Evolutionary conservation across 2,113 vertebrate genomes (phyloP), one percentile per base, ranked within the genome.

Genomic region (Panthera tigris): DNA sequence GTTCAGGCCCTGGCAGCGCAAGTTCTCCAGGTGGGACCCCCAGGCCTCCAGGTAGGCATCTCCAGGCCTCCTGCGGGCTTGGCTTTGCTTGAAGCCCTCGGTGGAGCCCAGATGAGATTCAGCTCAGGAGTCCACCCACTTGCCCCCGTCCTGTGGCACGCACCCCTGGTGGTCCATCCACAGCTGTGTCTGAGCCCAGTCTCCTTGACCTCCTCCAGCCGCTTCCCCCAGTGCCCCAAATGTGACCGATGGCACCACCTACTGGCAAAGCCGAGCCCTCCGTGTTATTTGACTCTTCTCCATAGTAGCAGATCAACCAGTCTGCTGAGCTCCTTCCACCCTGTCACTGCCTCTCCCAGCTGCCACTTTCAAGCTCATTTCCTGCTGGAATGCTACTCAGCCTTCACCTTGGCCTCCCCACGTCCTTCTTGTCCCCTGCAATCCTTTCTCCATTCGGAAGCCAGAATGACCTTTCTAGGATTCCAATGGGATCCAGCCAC

Each of bases 271-370:
- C 16, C 9, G 15, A n/a, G 57, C 21, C 3, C 25, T 61, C 16
- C 33, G 4, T 6, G 16, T 82, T 13, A 11, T 19, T 66, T 82
- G 90, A 33, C 23, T 41, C 21, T 36, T 31, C 45, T 19, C 8
- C 6, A 2, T 2, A 29, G 69, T 16, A 14, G 18, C 5, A 12
- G 55, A 25, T 33, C 0, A 16, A 12, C 9, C 21, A n/a, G 48
- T 36, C 31, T 79, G 57, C 71, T 19, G 36, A 66, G 61, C 27
- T 29, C 21, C 23, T 13, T 11, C 25, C 0, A 0, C 25, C 12
- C 39, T 33, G 7, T 39, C 5, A 5, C 39, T 0, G 7, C 18
- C 3, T 31, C 52, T 36, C 52, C 21, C 31, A 12, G 12, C 81
- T 10, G 13, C 13, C 25, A 2, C 71, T n/a, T n/a, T 18, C 33